phyloP scores from a whole-genome alignment of 2,113 vertebrate species.

The Thamnophis sirtalis region DNA sequence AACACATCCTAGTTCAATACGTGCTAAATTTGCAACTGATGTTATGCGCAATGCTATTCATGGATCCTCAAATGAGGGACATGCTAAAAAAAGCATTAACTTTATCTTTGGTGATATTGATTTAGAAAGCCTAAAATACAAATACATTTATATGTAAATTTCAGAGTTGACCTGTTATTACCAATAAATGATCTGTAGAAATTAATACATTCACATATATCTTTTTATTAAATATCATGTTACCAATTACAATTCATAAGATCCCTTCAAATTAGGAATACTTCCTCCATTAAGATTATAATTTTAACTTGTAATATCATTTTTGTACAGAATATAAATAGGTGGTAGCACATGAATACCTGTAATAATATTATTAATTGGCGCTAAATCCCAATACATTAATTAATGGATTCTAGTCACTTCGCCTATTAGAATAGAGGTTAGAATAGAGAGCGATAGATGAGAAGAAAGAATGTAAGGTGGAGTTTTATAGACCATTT shows the following conservation, averaged over 20 bases:
- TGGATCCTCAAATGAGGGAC: conserved; percentile 43
- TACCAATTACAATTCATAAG: not conserved
- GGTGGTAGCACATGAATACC: not conserved
- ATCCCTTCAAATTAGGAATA: not conserved
- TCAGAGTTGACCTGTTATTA: not conserved
- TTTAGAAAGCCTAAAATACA: conserved; percentile 22
- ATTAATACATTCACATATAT: not conserved
- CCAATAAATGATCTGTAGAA: not conserved
- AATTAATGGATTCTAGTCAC: not conserved
- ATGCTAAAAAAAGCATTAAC: conserved; percentile 37
- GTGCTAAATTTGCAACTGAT: conserved; percentile 56
- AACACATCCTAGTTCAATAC: conserved; percentile 44
- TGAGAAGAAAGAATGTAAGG: not conserved
- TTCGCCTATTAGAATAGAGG: not conserved
- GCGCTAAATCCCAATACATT: not conserved
- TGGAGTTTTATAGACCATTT: not conserved
- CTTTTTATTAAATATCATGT: not conserved
- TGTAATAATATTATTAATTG: not conserved
- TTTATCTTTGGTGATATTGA: conserved; percentile 54
- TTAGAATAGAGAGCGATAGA: not conserved
- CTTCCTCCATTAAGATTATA: not conserved
- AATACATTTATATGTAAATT: not conserved
- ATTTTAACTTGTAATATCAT: not conserved
- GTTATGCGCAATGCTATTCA: conserved; percentile 63
- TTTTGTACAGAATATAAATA: not conserved